Percentiles rank a stretch among this genome's conserved stretches.
These are phyloP conservation scores for Rhimphoctona megacephalus DNA, from an alignment of 2,888 invertebrate species.

Conservation along the genomic window DNA sequence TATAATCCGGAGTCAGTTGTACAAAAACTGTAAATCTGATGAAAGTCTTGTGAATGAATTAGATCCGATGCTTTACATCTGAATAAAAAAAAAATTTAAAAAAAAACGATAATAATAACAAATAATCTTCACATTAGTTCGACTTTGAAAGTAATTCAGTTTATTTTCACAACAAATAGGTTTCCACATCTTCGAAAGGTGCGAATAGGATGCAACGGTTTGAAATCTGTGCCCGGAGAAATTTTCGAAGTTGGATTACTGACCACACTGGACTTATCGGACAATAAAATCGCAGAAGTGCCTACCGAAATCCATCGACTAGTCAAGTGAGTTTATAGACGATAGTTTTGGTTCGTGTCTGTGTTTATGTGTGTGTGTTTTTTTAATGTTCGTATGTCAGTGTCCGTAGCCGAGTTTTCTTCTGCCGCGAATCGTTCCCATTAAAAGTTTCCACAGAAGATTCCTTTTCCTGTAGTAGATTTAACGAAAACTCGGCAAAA, in stretches of 20 bases:
- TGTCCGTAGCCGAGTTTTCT: slow-evolving; percentile 3
- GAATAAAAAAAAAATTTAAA: too few species aligned
- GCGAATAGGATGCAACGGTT: slow-evolving; percentile 86
- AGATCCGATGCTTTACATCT: too few species aligned
- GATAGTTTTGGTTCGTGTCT: slow-evolving; percentile 39
- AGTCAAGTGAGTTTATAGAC: slow-evolving; percentile 86
- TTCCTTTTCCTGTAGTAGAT: slow-evolving; percentile 50
- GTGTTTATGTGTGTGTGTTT: slow-evolving; percentile 9
- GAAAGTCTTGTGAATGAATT: too few species aligned
- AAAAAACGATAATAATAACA: not conserved
- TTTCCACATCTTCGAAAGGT: slow-evolving; percentile 79
- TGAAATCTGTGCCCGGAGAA: slow-evolving; percentile 87
- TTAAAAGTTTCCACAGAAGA: slow-evolving; percentile 57
- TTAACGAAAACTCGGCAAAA: slow-evolving; percentile 27
- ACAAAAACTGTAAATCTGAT: too few species aligned
- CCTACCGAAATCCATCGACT: slow-evolving; percentile 88
- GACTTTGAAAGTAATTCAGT: not conserved
- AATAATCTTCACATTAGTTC: not conserved
- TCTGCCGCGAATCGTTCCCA: slow-evolving; percentile 51
- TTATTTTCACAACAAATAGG: slow-evolving; percentile 68
- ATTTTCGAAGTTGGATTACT: slow-evolving; percentile 87
- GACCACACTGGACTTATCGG: slow-evolving; percentile 89
- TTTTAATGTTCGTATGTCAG: not conserved
- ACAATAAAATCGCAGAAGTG: slow-evolving; percentile 88
- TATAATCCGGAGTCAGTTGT: too few species aligned